A percentile compares a stretch with the other conserved stretches of the same genome.
Conservation (phyloP, 2,888 invertebrate genomes). For the Xestia rhomboidea region DNA sequence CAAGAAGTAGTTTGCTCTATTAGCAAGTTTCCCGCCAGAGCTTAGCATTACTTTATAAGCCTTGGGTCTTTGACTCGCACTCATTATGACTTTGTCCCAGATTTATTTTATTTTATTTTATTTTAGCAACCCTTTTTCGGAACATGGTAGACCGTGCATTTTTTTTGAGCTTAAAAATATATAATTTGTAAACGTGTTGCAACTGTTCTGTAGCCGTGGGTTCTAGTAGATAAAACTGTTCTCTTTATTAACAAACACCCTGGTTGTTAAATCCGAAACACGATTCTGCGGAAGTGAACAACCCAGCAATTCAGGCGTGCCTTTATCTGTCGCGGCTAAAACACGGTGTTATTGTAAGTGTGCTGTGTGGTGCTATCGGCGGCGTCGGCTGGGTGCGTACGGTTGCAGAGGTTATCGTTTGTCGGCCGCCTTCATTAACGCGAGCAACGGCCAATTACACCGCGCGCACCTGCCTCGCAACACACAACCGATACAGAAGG, state of each 20-base stretch:
- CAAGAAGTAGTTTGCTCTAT: neutral
- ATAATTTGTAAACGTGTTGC: neutral
- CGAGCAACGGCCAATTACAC: constrained; percentile 32
- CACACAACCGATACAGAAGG: neutral
- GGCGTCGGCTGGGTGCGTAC: constrained; percentile 19
- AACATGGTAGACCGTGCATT: too few species aligned
- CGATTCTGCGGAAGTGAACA: neutral
- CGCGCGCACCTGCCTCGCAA: constrained; percentile 35
- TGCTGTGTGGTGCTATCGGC: neutral
- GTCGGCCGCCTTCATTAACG: constrained; percentile 49
- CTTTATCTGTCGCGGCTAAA: constrained; percentile 18
- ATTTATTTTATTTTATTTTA: neutral
- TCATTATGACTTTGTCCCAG: neutral
- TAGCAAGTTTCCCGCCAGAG: neutral
- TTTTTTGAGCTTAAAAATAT: neutral
- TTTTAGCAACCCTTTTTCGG: neutral
- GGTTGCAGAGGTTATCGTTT: constrained; percentile 42
- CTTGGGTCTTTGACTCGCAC: neutral
- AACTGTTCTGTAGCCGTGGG: neutral
- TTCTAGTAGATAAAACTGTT: neutral
- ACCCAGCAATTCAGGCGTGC: constrained; percentile 6
- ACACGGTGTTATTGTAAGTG: constrained; percentile 11
- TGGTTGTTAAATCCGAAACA: constrained; percentile 5
- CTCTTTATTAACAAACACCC: neutral
- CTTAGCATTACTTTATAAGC: neutral